Percentiles rank a stretch among this genome's conserved stretches.
Evolutionary conservation across 2,888 invertebrate genomes (phyloP).

Genomic region (Penaeus monodon): DNA sequence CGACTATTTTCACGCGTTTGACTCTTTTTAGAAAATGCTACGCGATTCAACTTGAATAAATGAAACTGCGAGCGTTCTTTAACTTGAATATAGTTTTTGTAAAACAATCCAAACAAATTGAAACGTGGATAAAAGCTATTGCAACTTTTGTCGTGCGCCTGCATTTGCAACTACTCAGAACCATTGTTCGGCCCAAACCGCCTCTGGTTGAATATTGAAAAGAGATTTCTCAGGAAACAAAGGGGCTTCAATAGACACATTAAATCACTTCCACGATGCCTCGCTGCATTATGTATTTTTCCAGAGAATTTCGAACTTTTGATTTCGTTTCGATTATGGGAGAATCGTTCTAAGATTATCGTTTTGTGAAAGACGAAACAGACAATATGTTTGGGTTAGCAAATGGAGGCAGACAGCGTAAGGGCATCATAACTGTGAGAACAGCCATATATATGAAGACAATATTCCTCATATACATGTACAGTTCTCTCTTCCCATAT

Average conservation of each 20-base stretch:
- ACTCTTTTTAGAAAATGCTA: too few relatives aligned
- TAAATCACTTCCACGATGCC: constrained; percentile 56
- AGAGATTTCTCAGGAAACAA: constrained; percentile 62
- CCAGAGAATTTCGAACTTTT: neutral
- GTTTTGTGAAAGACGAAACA: neutral
- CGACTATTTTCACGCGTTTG: too few relatives aligned
- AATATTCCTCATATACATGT: constrained; percentile 1
- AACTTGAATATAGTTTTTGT: too few relatives aligned
- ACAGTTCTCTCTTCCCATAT: constrained; percentile 23
- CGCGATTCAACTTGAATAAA: too few relatives aligned
- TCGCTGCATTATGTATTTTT: constrained; percentile 30
- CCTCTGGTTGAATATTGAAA: constrained; percentile 58
- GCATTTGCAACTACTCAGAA: constrained; percentile 37
- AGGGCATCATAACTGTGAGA: too few relatives aligned
- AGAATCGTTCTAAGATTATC: neutral
- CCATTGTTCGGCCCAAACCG: constrained; percentile 49
- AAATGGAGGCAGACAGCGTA: too few relatives aligned
- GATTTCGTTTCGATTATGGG: too few relatives aligned
- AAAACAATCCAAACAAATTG: constrained; percentile 26
- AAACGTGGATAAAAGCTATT: constrained; percentile 12
- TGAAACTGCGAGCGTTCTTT: too few relatives aligned
- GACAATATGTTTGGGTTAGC: neutral
- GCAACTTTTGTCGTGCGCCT: constrained; percentile 21
- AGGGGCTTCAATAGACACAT: constrained; percentile 56
- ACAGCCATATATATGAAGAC: too few relatives aligned